These are phyloP conservation scores for Drosophila pandora DNA, from an alignment of 1,140 invertebrate genomes.

Conservation along the genomic window DNA sequence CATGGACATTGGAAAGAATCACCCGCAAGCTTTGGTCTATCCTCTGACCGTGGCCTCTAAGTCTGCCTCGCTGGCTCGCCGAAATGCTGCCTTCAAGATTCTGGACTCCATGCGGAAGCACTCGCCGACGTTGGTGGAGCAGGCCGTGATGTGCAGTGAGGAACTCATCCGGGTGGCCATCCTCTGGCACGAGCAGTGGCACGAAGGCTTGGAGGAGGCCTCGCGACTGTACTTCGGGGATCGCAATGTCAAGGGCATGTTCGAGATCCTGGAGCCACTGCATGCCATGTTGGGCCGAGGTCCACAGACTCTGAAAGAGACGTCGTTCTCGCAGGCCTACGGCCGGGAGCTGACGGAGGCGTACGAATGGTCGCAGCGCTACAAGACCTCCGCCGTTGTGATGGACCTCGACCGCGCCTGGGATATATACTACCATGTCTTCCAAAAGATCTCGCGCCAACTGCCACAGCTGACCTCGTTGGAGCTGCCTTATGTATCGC, in stretches of 20 bases:
- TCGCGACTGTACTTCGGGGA: conserved; percentile 98
- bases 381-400: conserved; percentile 92
- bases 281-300: conserved; percentile 97
- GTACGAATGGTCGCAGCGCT: conserved; percentile 96
- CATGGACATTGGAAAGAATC: conserved; percentile 96
- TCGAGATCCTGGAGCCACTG: conserved; percentile 96
- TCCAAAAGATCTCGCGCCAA: conserved; percentile 96
- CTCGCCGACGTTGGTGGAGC: conserved; percentile 94
- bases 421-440: conserved; percentile 99
- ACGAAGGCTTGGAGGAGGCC: conserved; percentile 99
- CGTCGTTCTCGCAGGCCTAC: conserved; percentile 98
- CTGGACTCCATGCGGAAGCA: conserved; percentile 98
- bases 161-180: conserved; percentile 99
- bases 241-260: conserved; percentile 97
- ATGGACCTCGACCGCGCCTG: conserved; percentile 98
- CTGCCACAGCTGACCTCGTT: conserved; percentile 94
- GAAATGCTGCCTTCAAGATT: conserved; percentile 97
- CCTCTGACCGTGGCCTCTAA: conserved; percentile 99
- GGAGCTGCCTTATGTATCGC: conserved; percentile 96
- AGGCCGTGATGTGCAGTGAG: conserved; percentile 97
- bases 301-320: conserved; percentile 98
- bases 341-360: conserved; percentile 97
- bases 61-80: conserved; percentile 93
- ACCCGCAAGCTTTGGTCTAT: conserved; percentile 97
- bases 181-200: conserved; percentile 99